Conservation (phyloP, 2,797 vertebrate species). For the Enteromius fasciolatus region DNA sequence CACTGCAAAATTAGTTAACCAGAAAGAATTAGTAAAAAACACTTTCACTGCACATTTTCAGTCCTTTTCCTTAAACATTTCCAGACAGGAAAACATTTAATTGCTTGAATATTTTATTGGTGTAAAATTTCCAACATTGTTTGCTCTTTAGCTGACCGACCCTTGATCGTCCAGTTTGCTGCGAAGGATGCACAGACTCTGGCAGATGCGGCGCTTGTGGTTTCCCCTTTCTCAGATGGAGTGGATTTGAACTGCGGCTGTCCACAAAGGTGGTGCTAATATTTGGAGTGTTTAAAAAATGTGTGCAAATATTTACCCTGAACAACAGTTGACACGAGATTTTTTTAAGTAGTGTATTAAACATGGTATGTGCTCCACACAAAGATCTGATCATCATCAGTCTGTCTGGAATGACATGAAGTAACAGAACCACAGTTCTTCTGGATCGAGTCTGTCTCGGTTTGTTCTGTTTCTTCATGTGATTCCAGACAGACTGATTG, state of each 20-base stretch:
- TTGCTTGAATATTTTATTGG: background rate
- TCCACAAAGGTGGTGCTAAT: conserved; percentile 86
- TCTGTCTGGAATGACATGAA: too few relatives aligned
- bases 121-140: background rate
- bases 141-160: conserved; percentile 83
- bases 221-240: conserved; percentile 90
- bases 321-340: background rate
- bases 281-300: background rate
- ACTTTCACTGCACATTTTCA: background rate
- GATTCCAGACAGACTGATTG: too few relatives aligned
- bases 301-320: background rate
- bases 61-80: background rate
- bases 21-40: background rate
- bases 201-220: conserved; percentile 86
- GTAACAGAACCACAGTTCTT: too few relatives aligned
- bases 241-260: conserved; percentile 98
- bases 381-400: too few relatives aligned
- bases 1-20: background rate
- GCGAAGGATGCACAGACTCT: conserved; percentile 90
- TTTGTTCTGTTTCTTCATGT: too few relatives aligned
- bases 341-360: background rate
- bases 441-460: too few relatives aligned
- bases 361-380: too few relatives aligned
- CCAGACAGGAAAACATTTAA: background rate
- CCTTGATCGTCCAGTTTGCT: conserved; percentile 95